phyloP scores from a whole-genome alignment of 2,113 vertebrate genomes.

The Tupaia tana region DNA sequence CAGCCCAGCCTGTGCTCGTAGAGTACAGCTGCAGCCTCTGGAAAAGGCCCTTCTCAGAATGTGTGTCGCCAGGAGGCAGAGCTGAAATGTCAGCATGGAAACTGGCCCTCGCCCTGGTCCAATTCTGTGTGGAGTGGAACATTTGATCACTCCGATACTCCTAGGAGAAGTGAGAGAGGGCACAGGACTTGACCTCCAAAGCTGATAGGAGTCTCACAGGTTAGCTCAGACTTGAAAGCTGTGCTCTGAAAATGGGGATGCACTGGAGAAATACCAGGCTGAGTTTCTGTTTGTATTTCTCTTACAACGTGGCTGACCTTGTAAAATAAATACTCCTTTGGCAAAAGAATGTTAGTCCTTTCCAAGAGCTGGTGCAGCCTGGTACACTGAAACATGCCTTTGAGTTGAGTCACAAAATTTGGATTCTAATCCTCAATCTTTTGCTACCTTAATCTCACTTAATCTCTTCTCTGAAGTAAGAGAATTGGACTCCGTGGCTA shows the following conservation, averaged over 20 bases:
- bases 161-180: background rate
- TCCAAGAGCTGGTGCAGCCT: conserved; percentile 11
- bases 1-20: background rate
- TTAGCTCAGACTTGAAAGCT: background rate
- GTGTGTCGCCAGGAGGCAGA: background rate
- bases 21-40: background rate
- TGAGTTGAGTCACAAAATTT: background rate
- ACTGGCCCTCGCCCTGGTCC: background rate
- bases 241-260: background rate
- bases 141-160: background rate
- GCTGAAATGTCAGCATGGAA: background rate
- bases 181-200: background rate
- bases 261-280: background rate
- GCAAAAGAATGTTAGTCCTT: conserved; percentile 35
- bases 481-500: background rate
- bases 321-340: conserved; percentile 46
- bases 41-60: background rate
- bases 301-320: background rate
- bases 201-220: background rate
- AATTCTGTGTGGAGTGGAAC: conserved; percentile 4
- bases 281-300: conserved; percentile 48
- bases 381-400: conserved; percentile 25
- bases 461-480: conserved; percentile 14
- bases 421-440: background rate
- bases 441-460: conserved; percentile 19